phyloP scores from a whole-genome alignment of 2,113 vertebrate species.

The Myotis yumanensis region DNA sequence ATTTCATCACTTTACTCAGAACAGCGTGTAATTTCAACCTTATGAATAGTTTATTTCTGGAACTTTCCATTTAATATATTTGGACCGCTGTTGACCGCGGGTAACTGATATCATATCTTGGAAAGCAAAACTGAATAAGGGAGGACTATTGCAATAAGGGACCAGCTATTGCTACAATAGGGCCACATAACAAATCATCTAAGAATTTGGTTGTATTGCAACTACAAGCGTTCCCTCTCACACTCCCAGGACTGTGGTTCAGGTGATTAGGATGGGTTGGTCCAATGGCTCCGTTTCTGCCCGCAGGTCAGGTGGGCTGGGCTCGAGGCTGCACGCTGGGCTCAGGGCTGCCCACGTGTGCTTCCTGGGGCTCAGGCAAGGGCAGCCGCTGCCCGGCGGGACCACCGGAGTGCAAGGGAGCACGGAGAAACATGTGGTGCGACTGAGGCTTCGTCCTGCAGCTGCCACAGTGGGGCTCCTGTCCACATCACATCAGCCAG shows the following conservation, averaged over 20 bases:
- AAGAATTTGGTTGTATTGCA: not conserved
- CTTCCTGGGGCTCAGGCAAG: not conserved
- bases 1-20: not conserved
- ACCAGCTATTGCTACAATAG: not conserved
- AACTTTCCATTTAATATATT: not conserved
- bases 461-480: not conserved
- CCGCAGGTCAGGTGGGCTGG: not conserved
- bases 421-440: accelerated
- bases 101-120: not conserved
- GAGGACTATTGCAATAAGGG: not conserved
- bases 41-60: not conserved
- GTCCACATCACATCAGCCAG: not conserved
- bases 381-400: not conserved
- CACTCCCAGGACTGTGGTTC: not conserved
- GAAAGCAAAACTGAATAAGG: not conserved
- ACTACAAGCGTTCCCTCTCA: not conserved
- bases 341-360: accelerated
- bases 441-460: not conserved
- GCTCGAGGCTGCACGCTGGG: not conserved
- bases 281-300: not conserved
- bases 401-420: not conserved
- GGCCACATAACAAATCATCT: not conserved
- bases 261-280: not conserved
- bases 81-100: not conserved
- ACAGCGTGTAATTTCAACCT: not conserved